Evolutionary conservation across 2,888 invertebrate genomes (phyloP), one percentile per base, ranked within the genome.

Genomic region (Trachelus stipa): DNA sequence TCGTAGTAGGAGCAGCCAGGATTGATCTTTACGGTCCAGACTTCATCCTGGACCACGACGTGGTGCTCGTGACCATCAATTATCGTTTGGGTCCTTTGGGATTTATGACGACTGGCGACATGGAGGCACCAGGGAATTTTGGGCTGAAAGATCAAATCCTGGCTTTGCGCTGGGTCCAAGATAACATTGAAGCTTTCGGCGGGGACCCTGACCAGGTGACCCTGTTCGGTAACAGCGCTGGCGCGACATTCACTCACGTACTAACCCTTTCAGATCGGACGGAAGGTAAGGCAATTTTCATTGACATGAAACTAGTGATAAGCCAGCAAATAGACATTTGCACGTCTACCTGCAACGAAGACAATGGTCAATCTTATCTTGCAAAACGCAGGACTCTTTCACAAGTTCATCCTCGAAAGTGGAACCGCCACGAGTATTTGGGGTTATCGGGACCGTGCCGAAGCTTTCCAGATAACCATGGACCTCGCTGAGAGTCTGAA

Each of bases 51-150:
- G 86, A 87, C 56, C 76, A 83, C 31, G 82, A 86, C 23, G 76
- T 86, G 3, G 79, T 87, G 1, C 34, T 86, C 0, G 87, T 86
- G 11, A 74, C 79, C 23, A 78, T 85, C 56, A 87, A 87, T 79
- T 87, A 87, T 75, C 87, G 87, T 2, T 78, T 87, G 0, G 85
- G 86, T 12, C 81, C 80, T 1, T 74, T 87, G 0, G 87, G 87
- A 78, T 87, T 83, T 40, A 74, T 85, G 35, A 84, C 82, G 71
- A 85, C 84, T 1, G 85, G 85, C 11, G 84, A 87, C 73, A 12
- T 34, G 23, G 76, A 68, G n/a, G 83, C 83, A 3, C 69, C 83
- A 1, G 87, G 87, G 0, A 87, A 87, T 77, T 84, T 81, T 34
- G 86, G 85, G 33, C 76, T 86, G 23, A 87, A 86, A 77, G 87